A percentile compares a stretch with the other conserved stretches of the same genome.
Conservation (phyloP, 2,797 vertebrate genomes). For the Mergus octosetaceus region DNA sequence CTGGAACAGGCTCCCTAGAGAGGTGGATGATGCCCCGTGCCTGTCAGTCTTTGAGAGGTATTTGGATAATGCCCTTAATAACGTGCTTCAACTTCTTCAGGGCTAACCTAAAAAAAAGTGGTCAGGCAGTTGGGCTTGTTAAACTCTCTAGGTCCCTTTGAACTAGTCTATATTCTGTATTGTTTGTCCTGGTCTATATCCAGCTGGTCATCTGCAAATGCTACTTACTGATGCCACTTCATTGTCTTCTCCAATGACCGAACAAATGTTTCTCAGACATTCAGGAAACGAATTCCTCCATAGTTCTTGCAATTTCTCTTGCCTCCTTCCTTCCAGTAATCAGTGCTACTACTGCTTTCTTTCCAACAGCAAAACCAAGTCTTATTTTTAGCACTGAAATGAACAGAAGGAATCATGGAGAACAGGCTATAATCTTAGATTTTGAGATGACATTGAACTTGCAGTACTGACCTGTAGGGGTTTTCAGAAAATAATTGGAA, state of each 20-base stretch:
- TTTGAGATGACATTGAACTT: background rate
- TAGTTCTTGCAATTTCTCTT: background rate
- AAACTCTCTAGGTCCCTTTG: no score
- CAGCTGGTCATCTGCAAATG: background rate
- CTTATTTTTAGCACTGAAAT: background rate
- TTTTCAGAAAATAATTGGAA: conserved; percentile 5
- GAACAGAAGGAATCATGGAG: background rate
- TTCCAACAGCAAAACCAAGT: background rate
- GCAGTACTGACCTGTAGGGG: background rate
- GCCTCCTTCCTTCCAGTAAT: background rate
- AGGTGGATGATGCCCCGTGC: no score
- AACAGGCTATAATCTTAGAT: background rate
- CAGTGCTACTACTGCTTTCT: background rate
- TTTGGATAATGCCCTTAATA: no score
- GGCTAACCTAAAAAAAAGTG: no score
- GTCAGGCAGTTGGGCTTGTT: no score
- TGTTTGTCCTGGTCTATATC: background rate
- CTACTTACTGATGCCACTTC: background rate
- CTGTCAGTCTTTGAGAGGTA: no score
- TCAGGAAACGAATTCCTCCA: background rate
- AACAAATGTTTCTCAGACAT: background rate
- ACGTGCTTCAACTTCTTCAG: no score
- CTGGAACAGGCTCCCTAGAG: no score
- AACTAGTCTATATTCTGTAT: background rate
- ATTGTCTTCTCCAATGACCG: background rate